These are phyloP conservation scores for Coccyzus lansbergi DNA, from an alignment of 2,797 vertebrate species.

Conservation along the genomic window DNA sequence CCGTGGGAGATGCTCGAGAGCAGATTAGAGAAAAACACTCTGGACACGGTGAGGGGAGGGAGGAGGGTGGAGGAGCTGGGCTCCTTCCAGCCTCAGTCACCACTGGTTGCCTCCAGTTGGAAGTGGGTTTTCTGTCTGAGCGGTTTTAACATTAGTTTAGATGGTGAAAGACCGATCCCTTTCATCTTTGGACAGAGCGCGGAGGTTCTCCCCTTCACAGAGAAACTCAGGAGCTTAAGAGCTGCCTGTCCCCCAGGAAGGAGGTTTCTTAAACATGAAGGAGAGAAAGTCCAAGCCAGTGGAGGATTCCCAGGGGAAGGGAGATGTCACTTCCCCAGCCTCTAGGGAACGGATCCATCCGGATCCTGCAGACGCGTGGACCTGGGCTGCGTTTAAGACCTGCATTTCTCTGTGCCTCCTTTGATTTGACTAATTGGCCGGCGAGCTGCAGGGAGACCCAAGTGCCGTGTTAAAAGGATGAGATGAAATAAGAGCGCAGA, in stretches of 20 bases:
- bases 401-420: neutral
- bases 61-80: neutral
- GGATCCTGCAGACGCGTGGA: neutral
- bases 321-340: neutral
- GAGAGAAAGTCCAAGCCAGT: neutral
- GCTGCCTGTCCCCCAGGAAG: fast-evolving
- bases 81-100: neutral
- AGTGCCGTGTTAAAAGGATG: neutral
- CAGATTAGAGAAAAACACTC: neutral
- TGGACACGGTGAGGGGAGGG: neutral
- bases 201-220: neutral
- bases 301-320: neutral
- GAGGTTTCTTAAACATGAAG: neutral
- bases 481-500: conserved; percentile 23
- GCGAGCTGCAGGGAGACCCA: conserved; percentile 36
- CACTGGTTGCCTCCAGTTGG: neutral
- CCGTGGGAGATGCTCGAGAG: neutral
- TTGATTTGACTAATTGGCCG: conserved; percentile 5
- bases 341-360: fast-evolving
- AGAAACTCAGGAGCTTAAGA: neutral
- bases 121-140: neutral
- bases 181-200: neutral
- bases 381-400: neutral
- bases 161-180: neutral
- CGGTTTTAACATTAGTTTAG: neutral